Conservation (phyloP, 2,113 vertebrate species). For the Morone chrysops region DNA sequence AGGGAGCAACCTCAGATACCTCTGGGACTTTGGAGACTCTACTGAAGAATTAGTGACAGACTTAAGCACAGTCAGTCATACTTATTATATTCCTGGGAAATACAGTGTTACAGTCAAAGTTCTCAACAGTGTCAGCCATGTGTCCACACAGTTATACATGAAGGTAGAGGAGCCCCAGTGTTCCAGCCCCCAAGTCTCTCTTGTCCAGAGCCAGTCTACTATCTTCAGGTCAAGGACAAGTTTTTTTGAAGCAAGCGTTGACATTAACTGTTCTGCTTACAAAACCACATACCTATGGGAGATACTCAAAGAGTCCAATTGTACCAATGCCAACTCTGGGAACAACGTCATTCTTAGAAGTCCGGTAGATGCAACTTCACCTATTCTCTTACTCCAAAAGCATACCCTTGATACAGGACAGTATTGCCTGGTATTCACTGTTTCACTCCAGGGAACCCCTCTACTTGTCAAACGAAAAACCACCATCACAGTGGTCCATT, state of each 20-base stretch:
- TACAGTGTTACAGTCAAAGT: slow-evolving; percentile 73
- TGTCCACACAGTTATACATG: slow-evolving; percentile 56
- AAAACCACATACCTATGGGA: slow-evolving; percentile 83
- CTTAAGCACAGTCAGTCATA: slow-evolving; percentile 61
- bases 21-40: slow-evolving; percentile 83
- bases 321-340: slow-evolving; percentile 9
- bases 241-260: slow-evolving; percentile 83
- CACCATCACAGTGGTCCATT: slow-evolving; percentile 75
- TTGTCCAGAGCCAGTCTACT: slow-evolving; percentile 68
- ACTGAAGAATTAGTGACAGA: slow-evolving; percentile 38
- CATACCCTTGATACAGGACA: slow-evolving; percentile 72
- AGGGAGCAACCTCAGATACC: slow-evolving; percentile 76
- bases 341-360: slow-evolving; percentile 49
- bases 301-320: slow-evolving; percentile 60
- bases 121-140: slow-evolving; percentile 80
- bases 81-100: slow-evolving; percentile 66
- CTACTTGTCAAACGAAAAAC: slow-evolving; percentile 57
- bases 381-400: slow-evolving; percentile 78
- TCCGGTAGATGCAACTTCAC: slow-evolving; percentile 56
- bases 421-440: slow-evolving; percentile 82
- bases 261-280: slow-evolving; percentile 82
- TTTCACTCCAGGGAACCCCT: slow-evolving; percentile 78
- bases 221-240: slow-evolving; percentile 75
- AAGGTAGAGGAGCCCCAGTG: slow-evolving; percentile 76
- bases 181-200: slow-evolving; percentile 61